Percentiles rank a stretch among this genome's conserved stretches.
These are phyloP conservation scores for Acrocephalus arundinaceus DNA, from an alignment of 2,113 vertebrate species.

Conservation along the genomic window DNA sequence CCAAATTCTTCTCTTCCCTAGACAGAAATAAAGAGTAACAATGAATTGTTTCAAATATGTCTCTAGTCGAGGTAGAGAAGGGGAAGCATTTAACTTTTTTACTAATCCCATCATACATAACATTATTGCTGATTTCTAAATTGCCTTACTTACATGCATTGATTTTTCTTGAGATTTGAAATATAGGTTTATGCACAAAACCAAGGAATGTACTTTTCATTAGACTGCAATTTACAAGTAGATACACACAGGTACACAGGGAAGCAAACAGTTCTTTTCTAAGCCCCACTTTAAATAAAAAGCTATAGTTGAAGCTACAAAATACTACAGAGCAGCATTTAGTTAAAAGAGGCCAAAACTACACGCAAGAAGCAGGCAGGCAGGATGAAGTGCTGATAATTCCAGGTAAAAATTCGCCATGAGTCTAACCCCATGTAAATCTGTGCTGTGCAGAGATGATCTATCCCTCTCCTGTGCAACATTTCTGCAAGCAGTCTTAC, in stretches of 20 bases:
- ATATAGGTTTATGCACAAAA: not conserved
- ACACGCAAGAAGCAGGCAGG: not conserved
- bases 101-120: not conserved
- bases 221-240: not conserved
- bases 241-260: not conserved
- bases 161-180: not conserved
- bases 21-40: not conserved
- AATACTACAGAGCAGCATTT: not conserved
- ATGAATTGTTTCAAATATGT: not conserved
- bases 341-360: not conserved
- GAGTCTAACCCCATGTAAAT: not conserved
- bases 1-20: not conserved
- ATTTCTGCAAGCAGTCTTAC: not conserved
- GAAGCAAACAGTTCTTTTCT: not conserved
- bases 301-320: not conserved
- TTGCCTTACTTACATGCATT: not conserved
- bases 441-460: not conserved
- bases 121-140: not conserved
- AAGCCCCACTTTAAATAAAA: not conserved
- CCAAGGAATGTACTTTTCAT: not conserved
- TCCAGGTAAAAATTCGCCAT: not conserved
- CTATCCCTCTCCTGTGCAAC: not conserved
- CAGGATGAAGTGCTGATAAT: not conserved
- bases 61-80: not conserved
- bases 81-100: not conserved